Base-by-base conservation (phyloP, 2,113 vertebrate species). In the Mus musculus region DNA sequence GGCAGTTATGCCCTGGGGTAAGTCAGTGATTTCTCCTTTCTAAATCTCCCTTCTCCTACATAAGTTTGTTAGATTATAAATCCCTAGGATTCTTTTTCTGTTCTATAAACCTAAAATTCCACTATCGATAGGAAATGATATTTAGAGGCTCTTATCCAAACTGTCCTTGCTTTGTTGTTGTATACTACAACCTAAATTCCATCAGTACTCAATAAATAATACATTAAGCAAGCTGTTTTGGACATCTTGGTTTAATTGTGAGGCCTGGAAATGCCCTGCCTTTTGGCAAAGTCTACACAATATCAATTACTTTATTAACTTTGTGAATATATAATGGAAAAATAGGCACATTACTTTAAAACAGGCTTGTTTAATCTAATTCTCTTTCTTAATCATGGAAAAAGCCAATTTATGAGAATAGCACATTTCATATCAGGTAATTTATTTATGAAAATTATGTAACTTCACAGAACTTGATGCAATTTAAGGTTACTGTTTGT, bases 241-340 rank as follows among this genome's bases (percentile, higher is more conserved):
- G 95, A 97, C 95, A 96, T 91, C 91, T 86, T 61, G 75, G 86
- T 96, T 97, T 97, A 96, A 97, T 93, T 93, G 73, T 91, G 72
- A 95, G 82, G 63, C 69, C 52, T 96, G 42, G 72, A 96, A 96
- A 93, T 93, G 75, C 90, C 95, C 72, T 93, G 93, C 42, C 90
- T 97, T 96, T 95, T 96, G 95, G 96, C 95, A 96, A 97, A 93
- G 63, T 89, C 90, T 97, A 89, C 76, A 82, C 61, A 96, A 91
- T 95, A 96, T 96, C 97, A 97, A 96, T 97, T 98, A 95, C 88
- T 96, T 96, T 94, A 97, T 96, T 96, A 96, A 96, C 84, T 97
- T 95, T 95, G 84, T 52, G 95, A 97, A 95, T 78, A 89, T 95
- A 95, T 95, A 95, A 96, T 73, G 92, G 86, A 96, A 97, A 97